Conservation (phyloP, 2,888 invertebrate species). For the Galerucella calmariensis region DNA sequence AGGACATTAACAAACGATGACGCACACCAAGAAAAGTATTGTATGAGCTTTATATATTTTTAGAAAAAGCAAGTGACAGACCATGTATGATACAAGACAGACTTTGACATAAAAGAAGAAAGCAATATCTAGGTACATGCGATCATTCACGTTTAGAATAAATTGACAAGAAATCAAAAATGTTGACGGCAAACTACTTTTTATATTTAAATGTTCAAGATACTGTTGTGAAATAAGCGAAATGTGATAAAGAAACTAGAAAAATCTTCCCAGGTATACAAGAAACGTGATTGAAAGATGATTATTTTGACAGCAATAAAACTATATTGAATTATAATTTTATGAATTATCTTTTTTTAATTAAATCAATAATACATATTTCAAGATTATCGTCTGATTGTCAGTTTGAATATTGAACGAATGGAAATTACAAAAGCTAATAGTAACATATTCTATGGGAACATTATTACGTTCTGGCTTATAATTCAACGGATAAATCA, state of each 20-base stretch:
- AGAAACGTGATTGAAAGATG: background rate
- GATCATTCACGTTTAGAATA: no score
- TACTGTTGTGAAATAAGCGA: no score
- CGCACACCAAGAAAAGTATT: no score
- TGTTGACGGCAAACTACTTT: no score
- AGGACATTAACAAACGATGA: no score
- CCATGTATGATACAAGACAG: no score
- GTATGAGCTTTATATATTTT: no score
- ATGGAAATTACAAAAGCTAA: constrained; percentile 28
- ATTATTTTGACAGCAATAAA: background rate
- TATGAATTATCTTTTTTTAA: background rate
- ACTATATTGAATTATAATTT: background rate
- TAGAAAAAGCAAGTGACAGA: no score
- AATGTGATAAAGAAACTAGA: background rate
- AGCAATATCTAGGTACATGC: no score
- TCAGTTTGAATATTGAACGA: constrained; percentile 22
- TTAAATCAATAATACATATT: constrained; percentile 7
- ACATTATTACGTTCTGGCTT: constrained; percentile 30
- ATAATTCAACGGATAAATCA: constrained; percentile 33
- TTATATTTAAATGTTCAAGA: no score
- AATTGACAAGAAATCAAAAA: no score
- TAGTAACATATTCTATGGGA: constrained; percentile 26
- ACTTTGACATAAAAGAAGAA: no score
- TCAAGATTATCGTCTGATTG: constrained; percentile 16
- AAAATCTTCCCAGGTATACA: background rate